These are phyloP conservation scores for Rhynchomys soricoides DNA, from an alignment of 2,113 vertebrate species.

Conservation along the genomic window DNA sequence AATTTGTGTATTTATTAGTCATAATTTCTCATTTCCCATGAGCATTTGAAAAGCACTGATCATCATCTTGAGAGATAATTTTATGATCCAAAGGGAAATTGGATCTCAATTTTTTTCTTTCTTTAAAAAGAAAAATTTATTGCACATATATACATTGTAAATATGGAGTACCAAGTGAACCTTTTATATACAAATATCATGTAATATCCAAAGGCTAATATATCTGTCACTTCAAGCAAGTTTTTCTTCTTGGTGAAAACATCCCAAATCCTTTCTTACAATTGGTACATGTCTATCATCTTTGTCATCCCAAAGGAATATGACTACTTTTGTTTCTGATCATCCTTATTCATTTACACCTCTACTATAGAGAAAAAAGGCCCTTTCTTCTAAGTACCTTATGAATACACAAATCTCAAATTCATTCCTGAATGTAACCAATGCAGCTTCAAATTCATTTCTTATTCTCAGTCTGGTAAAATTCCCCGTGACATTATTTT, in stretches of 20 bases:
- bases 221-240: neutral
- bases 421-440: neutral
- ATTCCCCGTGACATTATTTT: neutral
- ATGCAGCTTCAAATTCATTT: neutral
- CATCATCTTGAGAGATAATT: neutral
- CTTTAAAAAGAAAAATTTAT: neutral
- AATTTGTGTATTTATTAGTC: neutral
- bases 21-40: neutral
- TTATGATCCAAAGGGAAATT: neutral
- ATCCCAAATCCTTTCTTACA: neutral
- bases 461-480: neutral
- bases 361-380: neutral
- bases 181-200: neutral
- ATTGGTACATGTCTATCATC: neutral
- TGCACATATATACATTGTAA: neutral
- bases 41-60: neutral
- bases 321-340: slow-evolving; percentile 28
- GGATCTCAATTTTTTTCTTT: neutral
- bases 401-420: neutral
- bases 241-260: neutral
- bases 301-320: neutral
- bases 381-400: neutral
- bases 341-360: neutral
- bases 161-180: neutral
- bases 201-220: neutral